Evolutionary conservation across 2,888 invertebrate species (phyloP), one percentile per base, ranked within the genome.

Genomic region (Margaritifera margaritifera): DNA sequence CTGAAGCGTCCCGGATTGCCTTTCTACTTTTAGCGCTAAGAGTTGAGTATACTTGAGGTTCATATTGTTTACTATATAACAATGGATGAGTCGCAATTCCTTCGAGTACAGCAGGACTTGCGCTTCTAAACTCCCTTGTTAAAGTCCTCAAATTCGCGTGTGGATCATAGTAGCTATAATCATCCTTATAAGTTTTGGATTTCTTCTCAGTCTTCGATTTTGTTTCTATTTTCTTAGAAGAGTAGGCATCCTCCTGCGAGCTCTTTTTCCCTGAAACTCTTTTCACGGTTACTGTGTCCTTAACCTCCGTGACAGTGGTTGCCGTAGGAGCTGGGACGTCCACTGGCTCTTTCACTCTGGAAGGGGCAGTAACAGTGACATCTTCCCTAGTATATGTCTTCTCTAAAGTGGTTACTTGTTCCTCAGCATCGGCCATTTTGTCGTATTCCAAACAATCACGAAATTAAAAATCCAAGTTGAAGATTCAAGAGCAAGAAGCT

Each of bases 1-100:
- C 87, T 19, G 84, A 80, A 3, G 86, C 81, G 55, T 87, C 85
- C n/a, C 88, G 75, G 65, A 87, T 82, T 42, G 84, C 82, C 71
- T 82, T 84, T 68, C 82, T 80, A 69, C 87, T 88, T 55, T 81
- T 75, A 8, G 82, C 79, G 77, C 86, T 88, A 15, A 88, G 65
- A 60, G 67, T 66, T 8, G 80, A 74, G 27, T 72, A 67, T 6
- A 68, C 67, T 50, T 77, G 78, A 19, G 75, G 77, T 64, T 66
- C 56, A 54, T 74, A 78, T 57, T 73, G 68, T 54, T 67, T 68
- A 56, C 77, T 75, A 71, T 79, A 83, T 56, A 82, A 69, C 50
- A 77, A 75, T 50, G 83, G 83, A 60, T 86, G 85, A 15, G 79
- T 79, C 20, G 84, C 82, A 55, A 86, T 86, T 61, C 80, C 82